Percentiles rank a stretch among this genome's conserved stretches.
Conservation (phyloP, 35 echinoderm and acorn worm species). For the Anneissia japonica region DNA sequence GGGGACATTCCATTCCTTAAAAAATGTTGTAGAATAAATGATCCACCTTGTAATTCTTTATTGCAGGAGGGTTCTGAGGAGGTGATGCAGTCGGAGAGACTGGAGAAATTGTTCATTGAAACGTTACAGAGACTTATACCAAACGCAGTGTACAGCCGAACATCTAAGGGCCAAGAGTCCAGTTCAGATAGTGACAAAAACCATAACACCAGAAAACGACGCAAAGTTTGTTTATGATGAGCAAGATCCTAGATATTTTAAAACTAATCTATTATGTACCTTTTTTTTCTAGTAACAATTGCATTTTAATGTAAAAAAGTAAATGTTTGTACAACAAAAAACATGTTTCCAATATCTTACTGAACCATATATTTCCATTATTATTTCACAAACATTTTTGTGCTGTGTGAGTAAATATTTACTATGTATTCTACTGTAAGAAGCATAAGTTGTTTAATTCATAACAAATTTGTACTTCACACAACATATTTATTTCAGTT, state of each 20-base stretch:
- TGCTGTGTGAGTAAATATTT: no score
- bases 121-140: neutral
- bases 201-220: neutral
- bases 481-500: no score
- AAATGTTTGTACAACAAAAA: no score
- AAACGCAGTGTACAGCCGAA: neutral
- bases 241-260: neutral
- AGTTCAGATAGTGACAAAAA: neutral
- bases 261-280: neutral
- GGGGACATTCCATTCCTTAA: no score
- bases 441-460: no score
- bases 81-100: neutral
- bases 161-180: neutral
- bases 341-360: no score
- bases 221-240: neutral
- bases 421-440: no score
- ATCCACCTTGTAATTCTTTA: no score
- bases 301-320: neutral
- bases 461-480: no score
- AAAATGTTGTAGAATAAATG: no score
- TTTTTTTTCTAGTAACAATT: neutral
- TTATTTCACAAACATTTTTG: no score
- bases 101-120: conserved; percentile 3
- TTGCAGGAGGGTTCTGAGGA: neutral
- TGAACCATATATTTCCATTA: no score